Conservation (phyloP, 2,888 invertebrate species). For the Cryptophagus acutangulus region DNA sequence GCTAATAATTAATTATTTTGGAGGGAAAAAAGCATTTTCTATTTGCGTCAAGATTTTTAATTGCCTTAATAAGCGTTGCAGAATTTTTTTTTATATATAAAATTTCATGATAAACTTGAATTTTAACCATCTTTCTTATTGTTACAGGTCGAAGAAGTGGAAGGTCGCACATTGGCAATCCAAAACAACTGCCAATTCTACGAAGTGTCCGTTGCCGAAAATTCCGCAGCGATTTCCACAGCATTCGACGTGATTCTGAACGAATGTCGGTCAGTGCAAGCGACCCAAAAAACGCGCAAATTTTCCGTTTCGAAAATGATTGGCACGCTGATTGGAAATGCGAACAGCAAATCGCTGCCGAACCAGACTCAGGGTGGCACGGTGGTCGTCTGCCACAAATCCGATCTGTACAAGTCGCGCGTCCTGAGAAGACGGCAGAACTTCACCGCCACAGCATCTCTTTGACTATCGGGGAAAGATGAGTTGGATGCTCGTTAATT, state of each 20-base stretch:
- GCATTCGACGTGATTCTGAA: constrained; percentile 66
- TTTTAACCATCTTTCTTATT: constrained; percentile 21
- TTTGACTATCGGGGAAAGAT: constrained; percentile 54
- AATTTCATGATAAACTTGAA: too few species aligned
- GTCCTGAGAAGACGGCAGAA: constrained; percentile 56
- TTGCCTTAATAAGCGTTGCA: too few species aligned
- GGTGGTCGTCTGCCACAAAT: constrained; percentile 57
- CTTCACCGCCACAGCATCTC: constrained; percentile 60
- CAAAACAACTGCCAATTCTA: constrained; percentile 68
- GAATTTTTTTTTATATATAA: too few species aligned
- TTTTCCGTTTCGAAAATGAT: constrained; percentile 78
- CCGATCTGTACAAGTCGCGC: constrained; percentile 55
- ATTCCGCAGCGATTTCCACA: constrained; percentile 67
- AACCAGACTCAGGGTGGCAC: constrained; percentile 53
- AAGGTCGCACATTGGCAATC: constrained; percentile 64
- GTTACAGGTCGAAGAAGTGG: constrained; percentile 65
- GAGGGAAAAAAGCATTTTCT: not conserved
- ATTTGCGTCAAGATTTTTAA: not conserved
- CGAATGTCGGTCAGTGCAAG: constrained; percentile 54
- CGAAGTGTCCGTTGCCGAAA: constrained; percentile 79
- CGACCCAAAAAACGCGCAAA: constrained; percentile 59
- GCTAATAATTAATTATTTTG: not conserved
- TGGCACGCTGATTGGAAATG: constrained; percentile 63
- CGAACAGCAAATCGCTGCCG: constrained; percentile 41
- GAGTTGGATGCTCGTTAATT: constrained; percentile 36